phyloP scores from a whole-genome alignment of 2,113 vertebrate genomes.

The Probosciger aterrimus region DNA sequence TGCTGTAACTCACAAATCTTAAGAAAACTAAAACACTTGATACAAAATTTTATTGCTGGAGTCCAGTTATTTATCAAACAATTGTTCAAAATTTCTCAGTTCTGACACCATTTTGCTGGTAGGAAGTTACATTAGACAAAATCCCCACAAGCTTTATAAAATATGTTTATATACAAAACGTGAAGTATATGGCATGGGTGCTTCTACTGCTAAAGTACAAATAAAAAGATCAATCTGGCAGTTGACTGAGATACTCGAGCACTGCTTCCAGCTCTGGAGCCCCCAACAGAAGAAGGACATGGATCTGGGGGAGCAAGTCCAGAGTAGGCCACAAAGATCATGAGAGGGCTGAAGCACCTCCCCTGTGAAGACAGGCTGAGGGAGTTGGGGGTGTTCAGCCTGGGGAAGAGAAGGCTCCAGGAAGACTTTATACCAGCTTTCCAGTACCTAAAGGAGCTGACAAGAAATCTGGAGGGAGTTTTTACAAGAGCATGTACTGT shows the following conservation, averaged over 20 bases:
- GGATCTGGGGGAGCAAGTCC: background rate
- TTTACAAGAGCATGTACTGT: background rate
- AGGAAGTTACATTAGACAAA: background rate
- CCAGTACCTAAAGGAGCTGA: background rate
- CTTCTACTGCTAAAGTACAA: background rate
- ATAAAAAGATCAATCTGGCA: background rate
- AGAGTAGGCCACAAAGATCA: background rate
- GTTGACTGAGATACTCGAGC: background rate
- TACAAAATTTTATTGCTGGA: background rate
- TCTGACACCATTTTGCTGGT: background rate
- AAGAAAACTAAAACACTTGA: background rate
- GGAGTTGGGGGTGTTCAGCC: background rate
- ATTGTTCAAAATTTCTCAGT: background rate
- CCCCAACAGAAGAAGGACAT: background rate
- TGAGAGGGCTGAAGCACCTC: background rate
- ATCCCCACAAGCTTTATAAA: background rate
- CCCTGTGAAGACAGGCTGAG: background rate
- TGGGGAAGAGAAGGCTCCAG: background rate
- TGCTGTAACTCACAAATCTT: background rate
- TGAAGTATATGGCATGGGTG: background rate
- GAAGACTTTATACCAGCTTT: background rate
- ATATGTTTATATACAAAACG: background rate
- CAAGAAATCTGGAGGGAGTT: background rate
- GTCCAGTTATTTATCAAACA: background rate
- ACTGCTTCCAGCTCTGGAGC: background rate